A percentile compares a stretch with the other conserved stretches of the same genome.
phyloP scores from a whole-genome alignment of 2,888 invertebrate species.

The Meta bourneti region DNA sequence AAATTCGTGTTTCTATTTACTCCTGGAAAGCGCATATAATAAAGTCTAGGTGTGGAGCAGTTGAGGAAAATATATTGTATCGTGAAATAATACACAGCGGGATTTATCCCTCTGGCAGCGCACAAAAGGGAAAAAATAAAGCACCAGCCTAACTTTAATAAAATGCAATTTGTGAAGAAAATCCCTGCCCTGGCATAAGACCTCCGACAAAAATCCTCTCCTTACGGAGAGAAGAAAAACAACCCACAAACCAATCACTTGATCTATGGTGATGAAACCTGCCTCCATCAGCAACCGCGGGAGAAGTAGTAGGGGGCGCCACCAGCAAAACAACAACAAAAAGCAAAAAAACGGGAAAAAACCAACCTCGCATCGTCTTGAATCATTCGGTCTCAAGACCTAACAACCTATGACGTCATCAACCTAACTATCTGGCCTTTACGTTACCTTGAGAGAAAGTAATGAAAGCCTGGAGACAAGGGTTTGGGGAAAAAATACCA shows the following conservation, averaged over 20 bases:
- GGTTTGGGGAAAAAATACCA: neutral
- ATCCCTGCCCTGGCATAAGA: neutral
- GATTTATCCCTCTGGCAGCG: no score
- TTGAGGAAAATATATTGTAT: no score
- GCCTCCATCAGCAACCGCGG: slow-evolving; percentile 26
- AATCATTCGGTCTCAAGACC: slow-evolving; percentile 35
- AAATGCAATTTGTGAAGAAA: neutral
- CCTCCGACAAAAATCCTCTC: slow-evolving; percentile 5
- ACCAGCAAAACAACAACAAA: slow-evolving; percentile 2
- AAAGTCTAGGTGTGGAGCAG: no score
- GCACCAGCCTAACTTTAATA: neutral
- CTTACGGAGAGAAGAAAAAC: neutral
- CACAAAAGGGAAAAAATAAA: no score
- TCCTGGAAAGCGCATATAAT: no score
- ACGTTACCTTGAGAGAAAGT: slow-evolving; percentile 42
- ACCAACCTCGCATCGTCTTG: slow-evolving; percentile 2
- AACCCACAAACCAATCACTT: slow-evolving; percentile 54
- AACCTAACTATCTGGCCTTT: slow-evolving; percentile 54
- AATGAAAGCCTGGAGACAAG: slow-evolving; percentile 49
- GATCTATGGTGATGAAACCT: slow-evolving; percentile 64
- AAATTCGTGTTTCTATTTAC: no score
- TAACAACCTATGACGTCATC: slow-evolving; percentile 72
- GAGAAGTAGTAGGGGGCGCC: neutral
- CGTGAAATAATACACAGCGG: no score
- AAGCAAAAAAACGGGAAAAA: neutral